Base-by-base conservation (phyloP, 2,797 vertebrate species). In the Argentina silus region DNA sequence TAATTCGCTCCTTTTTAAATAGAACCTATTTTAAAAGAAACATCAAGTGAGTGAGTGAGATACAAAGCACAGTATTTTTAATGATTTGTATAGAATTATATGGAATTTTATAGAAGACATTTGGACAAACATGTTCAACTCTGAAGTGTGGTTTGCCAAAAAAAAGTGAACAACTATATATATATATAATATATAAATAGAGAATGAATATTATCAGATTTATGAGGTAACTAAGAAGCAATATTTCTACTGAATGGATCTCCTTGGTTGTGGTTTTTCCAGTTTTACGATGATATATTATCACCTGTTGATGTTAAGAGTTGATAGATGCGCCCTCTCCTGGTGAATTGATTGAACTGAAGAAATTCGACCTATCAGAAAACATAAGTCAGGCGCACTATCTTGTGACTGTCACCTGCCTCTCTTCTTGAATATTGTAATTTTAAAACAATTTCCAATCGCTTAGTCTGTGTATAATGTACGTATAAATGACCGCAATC, bases 1-100 rank as follows among this genome's bases (percentile, higher is more conserved):
- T 77, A 78, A 88, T 69, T 84, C 77, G 77, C 80, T 87, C 88
- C 85, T 86, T 86, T 87, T 83, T 84, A 75, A 86, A 86, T 83
- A 62, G 76, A 78, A 83, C 77, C 88, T 90, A 73, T 90, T 90
- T 91, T 85, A 81, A 85, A 83, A 83, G 10, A 57, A 75, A 79
- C 83, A 76, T 88, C 70, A 43, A 21, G 3, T 66, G 83, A 83
- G 83, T 73, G 84, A 80, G 78, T 70, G 84, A 76, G 74, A 69
- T 81, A 90, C 89, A 88, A 92, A 93, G 92, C 93, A 93, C 93
- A 93, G 91, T 94, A 94, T 94, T 94, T 94, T 94, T 93, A 92
- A 93, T 92, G 82, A 91, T 93, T 93, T 93, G 90, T 94, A 94
- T 91, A 91, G 89, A 92, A 90, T 90, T 92, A 89, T 93, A 93